Evolutionary conservation across 92 coral and sea anemone species (phyloP).

Genomic region (Heteractis magnifica): DNA sequence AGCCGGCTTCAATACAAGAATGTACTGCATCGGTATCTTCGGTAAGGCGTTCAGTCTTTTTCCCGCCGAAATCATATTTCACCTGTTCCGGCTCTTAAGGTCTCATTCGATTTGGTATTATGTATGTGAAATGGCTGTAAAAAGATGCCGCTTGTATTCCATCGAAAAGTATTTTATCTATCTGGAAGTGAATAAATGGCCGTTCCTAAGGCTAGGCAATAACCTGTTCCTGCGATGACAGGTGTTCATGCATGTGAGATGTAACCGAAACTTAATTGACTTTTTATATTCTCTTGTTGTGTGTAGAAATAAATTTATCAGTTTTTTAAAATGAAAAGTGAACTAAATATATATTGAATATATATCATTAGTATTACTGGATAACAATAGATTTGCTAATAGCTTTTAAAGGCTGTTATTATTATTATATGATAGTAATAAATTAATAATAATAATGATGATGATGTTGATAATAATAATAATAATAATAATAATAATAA

Average conservation of each 20-base stretch:
- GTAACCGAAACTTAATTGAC: background rate
- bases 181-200: background rate
- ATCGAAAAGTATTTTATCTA: background rate
- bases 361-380: too few species aligned
- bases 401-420: too few species aligned
- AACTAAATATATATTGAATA: too few species aligned
- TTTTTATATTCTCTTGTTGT: too few species aligned
- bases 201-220: background rate
- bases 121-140: background rate
- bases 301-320: too few species aligned
- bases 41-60: background rate
- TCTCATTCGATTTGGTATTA: background rate
- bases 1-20: background rate
- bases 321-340: too few species aligned
- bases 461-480: too few species aligned
- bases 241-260: background rate
- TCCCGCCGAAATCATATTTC: constrained; percentile 1
- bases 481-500: too few species aligned
- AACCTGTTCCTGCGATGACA: background rate
- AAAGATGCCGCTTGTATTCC: background rate
- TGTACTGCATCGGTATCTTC: background rate
- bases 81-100: background rate
- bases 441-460: too few species aligned
- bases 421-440: too few species aligned
- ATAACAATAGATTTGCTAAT: too few species aligned